Evolutionary conservation across 1,140 invertebrate species (phyloP), one percentile per base, ranked within the genome.

Genomic region (Drosophila punjabiensis): DNA sequence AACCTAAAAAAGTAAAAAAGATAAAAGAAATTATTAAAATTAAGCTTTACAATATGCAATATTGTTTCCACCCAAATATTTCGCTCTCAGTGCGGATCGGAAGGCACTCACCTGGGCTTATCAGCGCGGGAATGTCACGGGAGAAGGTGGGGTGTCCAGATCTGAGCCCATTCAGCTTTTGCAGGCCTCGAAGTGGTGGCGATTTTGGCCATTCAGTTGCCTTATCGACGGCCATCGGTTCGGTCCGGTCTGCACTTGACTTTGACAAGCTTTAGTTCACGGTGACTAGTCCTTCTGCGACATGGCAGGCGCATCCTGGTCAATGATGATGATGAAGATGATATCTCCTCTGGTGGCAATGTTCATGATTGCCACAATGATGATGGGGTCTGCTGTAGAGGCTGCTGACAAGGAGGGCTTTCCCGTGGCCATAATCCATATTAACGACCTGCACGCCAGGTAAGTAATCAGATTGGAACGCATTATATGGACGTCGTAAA

Each of bases 381-480:
- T n/a, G n/a, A n/a, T n/a, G n/a, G n/a, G 64, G 6, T 6, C 33
- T 16, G 13, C 32, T 20, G 37, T 48, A 43, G 47, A 18, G 20
- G 79, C 67, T 16, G 78, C 56, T 4, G 77, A 93, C 11, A 92
- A 93, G 30, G 80, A 93, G 32, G 82, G 94, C 6, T 95, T 95
- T 81, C 94, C 96, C 43, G 82, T 97, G n/a, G 96, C 96, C 28
- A 94, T 97, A 13, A 94, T 97, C 61, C 97, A 97, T 87, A 95
- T 96, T 39, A 98, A 97, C 92, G 97, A 98, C 93, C 96, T 97
- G 77, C 97, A 97, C 90, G 96, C 96, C 6, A 96, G 96, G 94
- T 95, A 93, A 55, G 24, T n/a, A 43, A 74, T 74, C 69, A 32
- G 24, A 52, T 61, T 14, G 30, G 20, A 28, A 53, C 56, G 58